These are phyloP conservation scores for Chionomys nivalis DNA, from an alignment of 2,113 vertebrate species.

Conservation along the genomic window DNA sequence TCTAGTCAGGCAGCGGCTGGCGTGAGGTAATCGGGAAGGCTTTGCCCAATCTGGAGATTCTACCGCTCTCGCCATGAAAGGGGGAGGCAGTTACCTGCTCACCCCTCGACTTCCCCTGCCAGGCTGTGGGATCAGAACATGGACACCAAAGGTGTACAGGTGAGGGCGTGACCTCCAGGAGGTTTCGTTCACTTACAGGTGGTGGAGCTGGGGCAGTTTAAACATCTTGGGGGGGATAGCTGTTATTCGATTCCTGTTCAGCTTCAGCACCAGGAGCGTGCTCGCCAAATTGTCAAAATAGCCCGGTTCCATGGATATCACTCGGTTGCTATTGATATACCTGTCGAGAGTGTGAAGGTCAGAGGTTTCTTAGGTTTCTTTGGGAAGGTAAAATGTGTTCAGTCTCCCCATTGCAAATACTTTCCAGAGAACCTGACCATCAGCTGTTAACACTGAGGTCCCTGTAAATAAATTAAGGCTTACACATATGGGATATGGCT, in stretches of 20 bases:
- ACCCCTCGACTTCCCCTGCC: not conserved
- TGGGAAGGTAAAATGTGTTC: not conserved
- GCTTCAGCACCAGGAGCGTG: constrained; percentile 92
- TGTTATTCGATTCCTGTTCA: constrained; percentile 95
- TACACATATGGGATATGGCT: not conserved
- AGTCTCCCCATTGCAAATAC: not conserved
- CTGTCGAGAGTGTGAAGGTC: constrained; percentile 82
- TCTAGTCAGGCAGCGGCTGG: constrained; percentile 27
- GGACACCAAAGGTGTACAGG: not conserved
- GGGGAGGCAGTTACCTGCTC: not conserved
- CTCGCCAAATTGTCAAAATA: constrained; percentile 93
- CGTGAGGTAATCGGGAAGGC: not conserved
- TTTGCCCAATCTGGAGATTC: not conserved
- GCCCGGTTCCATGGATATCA: constrained; percentile 92
- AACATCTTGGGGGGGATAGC: constrained; percentile 95
- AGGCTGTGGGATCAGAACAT: not conserved
- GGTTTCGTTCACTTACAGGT: constrained; percentile 91
- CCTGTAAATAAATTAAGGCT: not conserved
- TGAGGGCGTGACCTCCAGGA: not conserved
- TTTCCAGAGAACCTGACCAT: not conserved
- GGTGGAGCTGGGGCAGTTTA: constrained; percentile 93
- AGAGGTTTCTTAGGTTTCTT: not conserved
- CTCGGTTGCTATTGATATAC: constrained; percentile 94
- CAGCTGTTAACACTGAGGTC: not conserved
- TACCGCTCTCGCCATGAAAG: not conserved